Conservation (phyloP, 92 coral and sea anemone genomes). For the Heteractis magnifica region DNA sequence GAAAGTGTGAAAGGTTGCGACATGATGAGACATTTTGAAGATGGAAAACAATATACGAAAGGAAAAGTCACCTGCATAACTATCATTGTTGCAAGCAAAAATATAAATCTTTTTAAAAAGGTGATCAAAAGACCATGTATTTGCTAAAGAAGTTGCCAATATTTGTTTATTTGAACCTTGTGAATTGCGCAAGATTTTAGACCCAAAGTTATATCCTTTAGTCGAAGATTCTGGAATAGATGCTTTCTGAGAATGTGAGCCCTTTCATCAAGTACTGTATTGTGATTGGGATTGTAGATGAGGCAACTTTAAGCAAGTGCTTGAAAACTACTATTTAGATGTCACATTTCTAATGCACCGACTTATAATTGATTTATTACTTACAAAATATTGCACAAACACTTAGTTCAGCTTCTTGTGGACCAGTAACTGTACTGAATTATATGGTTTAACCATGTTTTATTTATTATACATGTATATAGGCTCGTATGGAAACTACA, state of each 20-base stretch:
- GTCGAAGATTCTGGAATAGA: not conserved
- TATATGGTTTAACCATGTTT: not conserved
- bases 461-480: conserved; percentile 1
- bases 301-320: no score
- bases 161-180: not conserved
- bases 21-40: not conserved
- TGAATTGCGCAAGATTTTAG: not conserved
- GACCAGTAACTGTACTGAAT: not conserved
- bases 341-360: not conserved
- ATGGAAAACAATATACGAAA: not conserved
- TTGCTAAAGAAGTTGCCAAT: not conserved
- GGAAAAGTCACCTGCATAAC: not conserved
- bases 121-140: not conserved
- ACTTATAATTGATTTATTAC: not conserved
- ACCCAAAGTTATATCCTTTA: not conserved
- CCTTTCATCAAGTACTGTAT: not conserved
- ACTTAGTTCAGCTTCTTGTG: not conserved
- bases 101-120: not conserved
- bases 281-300: no score
- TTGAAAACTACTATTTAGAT: no score
- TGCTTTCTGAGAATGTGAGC: not conserved
- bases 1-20: not conserved
- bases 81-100: not conserved
- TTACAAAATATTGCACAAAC: not conserved
- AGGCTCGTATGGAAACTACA: conserved; percentile 96